phyloP scores from a whole-genome alignment of 2,888 invertebrate species.

The Ctena decussata region DNA sequence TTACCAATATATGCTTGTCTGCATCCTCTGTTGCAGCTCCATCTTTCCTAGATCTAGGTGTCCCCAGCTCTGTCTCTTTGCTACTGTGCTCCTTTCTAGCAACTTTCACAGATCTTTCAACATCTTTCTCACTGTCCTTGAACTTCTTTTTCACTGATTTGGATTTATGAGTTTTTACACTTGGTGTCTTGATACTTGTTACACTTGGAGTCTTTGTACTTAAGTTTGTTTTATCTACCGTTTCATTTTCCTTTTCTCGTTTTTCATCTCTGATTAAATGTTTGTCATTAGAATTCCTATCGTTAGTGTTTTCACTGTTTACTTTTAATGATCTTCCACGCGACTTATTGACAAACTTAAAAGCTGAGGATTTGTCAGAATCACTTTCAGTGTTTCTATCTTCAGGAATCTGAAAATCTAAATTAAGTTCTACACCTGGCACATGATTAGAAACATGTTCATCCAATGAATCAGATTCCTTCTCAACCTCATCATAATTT shows the following conservation, averaged over 20 bases:
- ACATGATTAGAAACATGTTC: background rate
- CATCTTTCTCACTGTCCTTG: background rate
- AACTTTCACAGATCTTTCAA: background rate
- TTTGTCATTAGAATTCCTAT: background rate
- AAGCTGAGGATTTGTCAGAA: background rate
- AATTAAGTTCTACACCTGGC: background rate
- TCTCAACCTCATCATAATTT: background rate
- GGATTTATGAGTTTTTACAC: background rate
- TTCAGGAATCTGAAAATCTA: background rate
- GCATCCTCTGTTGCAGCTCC: background rate
- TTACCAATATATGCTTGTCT: too few relatives aligned
- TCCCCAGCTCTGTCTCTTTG: background rate
- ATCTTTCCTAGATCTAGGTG: background rate
- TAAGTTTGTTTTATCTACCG: background rate
- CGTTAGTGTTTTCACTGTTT: background rate
- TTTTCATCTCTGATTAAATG: background rate
- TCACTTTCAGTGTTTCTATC: background rate
- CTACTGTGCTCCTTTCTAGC: background rate
- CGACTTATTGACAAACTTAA: conserved; percentile 6
- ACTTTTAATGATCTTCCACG: conserved; percentile 12
- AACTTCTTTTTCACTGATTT: background rate
- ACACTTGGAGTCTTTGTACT: background rate
- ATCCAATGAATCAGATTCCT: background rate
- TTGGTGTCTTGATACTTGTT: background rate
- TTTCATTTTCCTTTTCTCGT: background rate